Evolutionary conservation across 2,113 vertebrate species (phyloP).

Genomic region (Trogon melanurus): DNA sequence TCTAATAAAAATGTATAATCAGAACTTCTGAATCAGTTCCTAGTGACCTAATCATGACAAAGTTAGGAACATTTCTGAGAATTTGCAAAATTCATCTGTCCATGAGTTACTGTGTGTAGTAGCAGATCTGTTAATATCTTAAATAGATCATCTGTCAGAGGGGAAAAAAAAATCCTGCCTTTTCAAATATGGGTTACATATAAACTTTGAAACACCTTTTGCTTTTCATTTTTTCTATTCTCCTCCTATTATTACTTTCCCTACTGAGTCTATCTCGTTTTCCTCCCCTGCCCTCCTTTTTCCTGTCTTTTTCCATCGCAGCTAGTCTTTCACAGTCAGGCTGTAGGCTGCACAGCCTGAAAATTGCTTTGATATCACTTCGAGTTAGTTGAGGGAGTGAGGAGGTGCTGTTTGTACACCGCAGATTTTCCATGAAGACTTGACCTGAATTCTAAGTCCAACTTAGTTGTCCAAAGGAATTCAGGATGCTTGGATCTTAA

Average conservation of each 20-base stretch:
- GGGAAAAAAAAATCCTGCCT: neutral
- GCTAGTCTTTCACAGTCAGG: neutral
- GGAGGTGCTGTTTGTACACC: neutral
- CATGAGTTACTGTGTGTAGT: neutral
- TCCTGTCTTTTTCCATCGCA: neutral
- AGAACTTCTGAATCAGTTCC: neutral
- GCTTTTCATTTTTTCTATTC: neutral
- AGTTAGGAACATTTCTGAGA: neutral
- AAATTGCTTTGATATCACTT: neutral
- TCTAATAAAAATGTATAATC: neutral
- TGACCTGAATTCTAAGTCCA: neutral
- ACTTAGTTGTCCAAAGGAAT: neutral
- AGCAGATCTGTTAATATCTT: neutral
- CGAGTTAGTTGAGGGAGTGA: neutral
- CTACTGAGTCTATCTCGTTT: neutral
- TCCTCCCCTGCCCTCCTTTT: neutral
- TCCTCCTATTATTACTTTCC: neutral
- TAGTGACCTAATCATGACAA: neutral
- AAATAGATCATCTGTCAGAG: neutral
- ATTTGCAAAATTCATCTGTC: neutral
- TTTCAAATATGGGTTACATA: neutral
- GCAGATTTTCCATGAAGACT: neutral
- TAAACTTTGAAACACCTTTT: neutral
- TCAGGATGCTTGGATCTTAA: neutral
- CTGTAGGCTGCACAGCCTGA: neutral